Evolutionary conservation across 1,140 invertebrate species (phyloP), one percentile per base, ranked within the genome.

Genomic region (Gonatopus flavifemur): DNA sequence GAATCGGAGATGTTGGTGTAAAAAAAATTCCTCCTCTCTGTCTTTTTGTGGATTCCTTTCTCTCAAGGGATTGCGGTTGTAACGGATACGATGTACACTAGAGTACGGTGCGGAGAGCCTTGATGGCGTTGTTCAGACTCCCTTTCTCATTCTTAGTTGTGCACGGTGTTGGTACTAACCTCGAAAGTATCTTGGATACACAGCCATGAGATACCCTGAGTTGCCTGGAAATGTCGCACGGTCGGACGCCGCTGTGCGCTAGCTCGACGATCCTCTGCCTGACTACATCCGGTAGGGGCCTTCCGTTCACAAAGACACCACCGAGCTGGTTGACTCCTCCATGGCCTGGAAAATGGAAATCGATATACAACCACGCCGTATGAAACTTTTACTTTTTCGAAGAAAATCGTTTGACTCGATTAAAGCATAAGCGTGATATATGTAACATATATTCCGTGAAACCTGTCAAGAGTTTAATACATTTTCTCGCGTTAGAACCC

Each of bases 291-390:
- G 94, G 94, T 36, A 98, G 80, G 6, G 95, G 95, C 55, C 95
- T 83, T 15, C 95, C 95, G 79, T 98, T 98, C 33, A 98, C 94
- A 77, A 97, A 98, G 43, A 96, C 93, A 28, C 94, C 94, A 50
- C 94, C 95, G 39, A 97, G 82, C 78, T 98, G 95, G 79, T 98
- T 98, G 22, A 98, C 93, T 52, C 94, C 94, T 19, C 91, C 92
- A 74, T 95, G 92, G 83, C 92, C 92, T 94, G 82, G 16, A 78
- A 73, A 74, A 64, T 49, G 37, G 19, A 59, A 62, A 71, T 70
- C 59, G 54, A 69, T 62, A 53, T n/a, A n/a, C n/a, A n/a, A n/a
- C n/a, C n/a, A n/a, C n/a, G n/a, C n/a, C n/a, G n/a, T n/a, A n/a
- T 15, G n/a, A 15, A 32, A 13, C n/a, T 4, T 12, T 15, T 15